Evolutionary conservation across 1,140 invertebrate species (phyloP).

Genomic region (Galleria mellonella): DNA sequence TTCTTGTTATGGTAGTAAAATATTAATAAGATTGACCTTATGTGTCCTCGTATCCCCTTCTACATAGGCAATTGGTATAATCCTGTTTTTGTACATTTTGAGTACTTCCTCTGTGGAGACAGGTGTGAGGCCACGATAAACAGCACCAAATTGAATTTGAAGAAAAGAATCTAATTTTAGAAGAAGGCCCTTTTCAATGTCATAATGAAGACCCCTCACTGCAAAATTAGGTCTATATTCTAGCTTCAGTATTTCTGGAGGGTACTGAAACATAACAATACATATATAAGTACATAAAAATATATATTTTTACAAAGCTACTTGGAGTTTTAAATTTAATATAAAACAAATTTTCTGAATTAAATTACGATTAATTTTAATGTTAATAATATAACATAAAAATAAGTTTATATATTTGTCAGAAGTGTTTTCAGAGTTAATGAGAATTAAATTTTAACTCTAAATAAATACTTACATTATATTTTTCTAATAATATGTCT

Average conservation of each 20-base stretch:
- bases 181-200: constrained; percentile 95
- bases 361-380: no score
- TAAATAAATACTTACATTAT: constrained; percentile 85
- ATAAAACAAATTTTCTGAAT: no score
- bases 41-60: constrained; percentile 78
- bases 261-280: constrained; percentile 83
- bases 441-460: neutral
- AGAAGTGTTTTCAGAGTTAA: no score
- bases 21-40: constrained; percentile 41
- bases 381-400: no score
- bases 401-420: no score
- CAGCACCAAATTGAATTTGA: constrained; percentile 95
- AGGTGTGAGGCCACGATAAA: constrained; percentile 90
- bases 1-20: neutral
- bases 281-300: no score
- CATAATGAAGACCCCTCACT: constrained; percentile 95
- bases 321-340: no score
- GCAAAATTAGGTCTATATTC: constrained; percentile 94
- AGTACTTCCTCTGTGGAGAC: constrained; percentile 91
- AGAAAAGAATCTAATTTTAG: constrained; percentile 97
- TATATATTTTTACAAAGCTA: no score
- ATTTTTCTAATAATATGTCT: constrained; percentile 90
- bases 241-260: constrained; percentile 85
- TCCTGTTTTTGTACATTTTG: constrained; percentile 89
- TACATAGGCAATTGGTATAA: constrained; percentile 88